A percentile compares a stretch with the other conserved stretches of the same genome.
Conservation (phyloP, 2,797 vertebrate species). For the Graptemys geographica region DNA sequence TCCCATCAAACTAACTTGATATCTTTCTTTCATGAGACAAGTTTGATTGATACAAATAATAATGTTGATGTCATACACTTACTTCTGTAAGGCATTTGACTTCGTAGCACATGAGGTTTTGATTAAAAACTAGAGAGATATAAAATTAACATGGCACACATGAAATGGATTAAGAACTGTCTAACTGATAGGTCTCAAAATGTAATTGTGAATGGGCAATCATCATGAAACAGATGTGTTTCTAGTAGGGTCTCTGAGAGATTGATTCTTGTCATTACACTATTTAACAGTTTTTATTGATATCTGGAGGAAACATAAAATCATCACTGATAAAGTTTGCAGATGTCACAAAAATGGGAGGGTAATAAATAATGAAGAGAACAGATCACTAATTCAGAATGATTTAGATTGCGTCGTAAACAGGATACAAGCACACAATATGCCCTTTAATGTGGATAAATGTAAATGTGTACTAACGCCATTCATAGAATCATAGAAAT, state of each 20-base stretch:
- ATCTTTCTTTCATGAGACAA: neutral
- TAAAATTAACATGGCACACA: neutral
- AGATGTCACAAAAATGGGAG: neutral
- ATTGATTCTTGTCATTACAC: neutral
- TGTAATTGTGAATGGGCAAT: neutral
- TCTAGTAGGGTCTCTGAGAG: neutral
- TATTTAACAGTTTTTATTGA: neutral
- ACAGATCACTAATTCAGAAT: neutral
- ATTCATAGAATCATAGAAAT: no score
- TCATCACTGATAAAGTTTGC: neutral
- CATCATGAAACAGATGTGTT: neutral
- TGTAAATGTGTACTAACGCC: neutral
- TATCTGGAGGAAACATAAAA: neutral
- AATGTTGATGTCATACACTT: neutral
- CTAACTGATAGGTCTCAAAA: neutral
- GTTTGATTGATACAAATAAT: neutral
- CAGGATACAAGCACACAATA: neutral
- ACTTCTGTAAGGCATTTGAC: neutral
- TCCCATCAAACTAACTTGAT: neutral
- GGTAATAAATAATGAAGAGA: neutral
- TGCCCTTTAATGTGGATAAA: neutral
- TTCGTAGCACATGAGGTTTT: neutral
- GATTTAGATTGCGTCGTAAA: neutral
- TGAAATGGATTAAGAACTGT: neutral
- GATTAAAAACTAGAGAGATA: neutral